Evolutionary conservation across 2,797 vertebrate genomes (phyloP).

Genomic region (Danio jaintianensis): DNA sequence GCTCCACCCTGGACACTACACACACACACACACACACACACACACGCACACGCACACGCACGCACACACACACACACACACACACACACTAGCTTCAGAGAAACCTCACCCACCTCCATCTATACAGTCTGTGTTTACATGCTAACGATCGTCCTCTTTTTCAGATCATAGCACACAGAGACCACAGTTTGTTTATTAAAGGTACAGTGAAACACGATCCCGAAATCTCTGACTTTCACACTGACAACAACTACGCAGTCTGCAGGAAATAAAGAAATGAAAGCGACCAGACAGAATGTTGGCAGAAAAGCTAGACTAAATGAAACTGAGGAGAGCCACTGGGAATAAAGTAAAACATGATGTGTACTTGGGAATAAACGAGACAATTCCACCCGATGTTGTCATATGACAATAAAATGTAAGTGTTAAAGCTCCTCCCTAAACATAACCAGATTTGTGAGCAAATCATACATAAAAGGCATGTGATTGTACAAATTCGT

Average conservation of each 20-base stretch:
- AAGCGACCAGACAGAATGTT: neutral
- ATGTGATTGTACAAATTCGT: too few species aligned
- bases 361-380: neutral
- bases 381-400: neutral
- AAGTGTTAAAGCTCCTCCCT: too few species aligned
- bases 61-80: conserved; percentile 6
- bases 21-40: too few species aligned
- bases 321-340: neutral
- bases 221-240: conserved; percentile 28
- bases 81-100: neutral
- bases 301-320: neutral
- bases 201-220: conserved; percentile 19
- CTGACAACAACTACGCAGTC: neutral
- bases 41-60: neutral
- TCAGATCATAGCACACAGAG: neutral
- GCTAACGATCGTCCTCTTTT: neutral
- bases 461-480: too few species aligned
- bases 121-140: conserved; percentile 16
- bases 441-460: too few species aligned
- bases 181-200: conserved; percentile 30
- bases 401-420: too few species aligned
- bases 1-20: conserved; percentile 14
- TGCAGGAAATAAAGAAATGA: neutral
- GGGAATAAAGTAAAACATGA: neutral
- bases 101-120: conserved; percentile 1